Evolutionary conservation across 2,888 invertebrate species (phyloP), one percentile per base, ranked within the genome.

Genomic region (Megamerina dolium): DNA sequence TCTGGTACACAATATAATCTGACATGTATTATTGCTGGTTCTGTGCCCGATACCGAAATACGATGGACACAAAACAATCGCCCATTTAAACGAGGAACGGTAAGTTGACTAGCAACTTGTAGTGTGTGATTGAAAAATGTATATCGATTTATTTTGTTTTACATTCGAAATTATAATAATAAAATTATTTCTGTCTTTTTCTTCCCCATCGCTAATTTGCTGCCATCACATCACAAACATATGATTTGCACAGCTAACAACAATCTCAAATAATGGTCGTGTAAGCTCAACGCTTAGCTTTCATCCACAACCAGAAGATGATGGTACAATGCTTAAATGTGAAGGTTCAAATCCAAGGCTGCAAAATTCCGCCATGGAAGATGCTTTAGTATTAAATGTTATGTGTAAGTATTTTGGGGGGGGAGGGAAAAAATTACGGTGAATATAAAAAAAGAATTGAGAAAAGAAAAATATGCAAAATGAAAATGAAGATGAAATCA

Each of bases 31-130:
- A 84, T 87, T 37, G 78, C 81, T 55, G 92, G 92, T 33, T 92
- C 92, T 44, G 80, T 91, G 60, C 91, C 92, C 19, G 82, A 84
- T 53, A 90, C 92, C 23, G 80, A 82, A 56, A 81, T 92, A 61
- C 80, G 82, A 43, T 92, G 91, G 92, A 83, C 81, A 64, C 83
- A 87, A 65, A 89, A 86, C 64, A 85, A 84, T 70, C 75, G 82
- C 54, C 80, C 80, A 60, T 85, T 90, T 70, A 80, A 81, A 55
- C 77, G 82, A 57, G 87, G 84, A 65, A 82, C 81, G 80, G 88
- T 87, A 73, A 75, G 74, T 64, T 20, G 1, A 27, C 13, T 13
- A n/a, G 14, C n/a, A 17, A 12, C 14, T 4, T 12, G 9, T 6
- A 23, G 14, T 12, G 16, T 17, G 18, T 9, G 33, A 33, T 5